A percentile compares a stretch with the other conserved stretches of the same genome.
Conservation (phyloP, 2,113 vertebrate species). For the Garra rufa region DNA sequence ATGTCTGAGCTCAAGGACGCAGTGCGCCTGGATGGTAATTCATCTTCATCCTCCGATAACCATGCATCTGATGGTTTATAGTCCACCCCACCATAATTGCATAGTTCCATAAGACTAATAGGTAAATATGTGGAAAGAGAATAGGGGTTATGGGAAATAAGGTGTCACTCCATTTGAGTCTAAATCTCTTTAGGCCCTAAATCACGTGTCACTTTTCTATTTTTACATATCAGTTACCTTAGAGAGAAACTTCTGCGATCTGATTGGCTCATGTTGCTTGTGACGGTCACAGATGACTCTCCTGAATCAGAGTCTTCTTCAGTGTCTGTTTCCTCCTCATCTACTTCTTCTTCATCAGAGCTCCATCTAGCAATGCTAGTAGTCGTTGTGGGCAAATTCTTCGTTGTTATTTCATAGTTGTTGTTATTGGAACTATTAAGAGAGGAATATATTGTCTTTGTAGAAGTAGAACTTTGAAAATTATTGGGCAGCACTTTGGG, state of each 20-base stretch:
- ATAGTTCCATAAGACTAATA: conserved; percentile 75
- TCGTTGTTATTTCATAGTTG: neutral
- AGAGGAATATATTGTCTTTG: neutral
- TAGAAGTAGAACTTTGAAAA: neutral
- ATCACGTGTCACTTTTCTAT: too few species aligned
- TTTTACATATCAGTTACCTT: conserved; percentile 73
- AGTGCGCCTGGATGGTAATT: conserved; percentile 54
- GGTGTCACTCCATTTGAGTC: too few species aligned
- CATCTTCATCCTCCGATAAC: conserved; percentile 50
- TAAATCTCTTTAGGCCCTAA: too few species aligned
- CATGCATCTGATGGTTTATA: conserved; percentile 62
- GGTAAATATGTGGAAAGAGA: neutral
- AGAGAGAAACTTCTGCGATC: conserved; percentile 75
- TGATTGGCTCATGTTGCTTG: conserved; percentile 76
- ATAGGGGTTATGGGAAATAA: neutral
- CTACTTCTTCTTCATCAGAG: conserved; percentile 51
- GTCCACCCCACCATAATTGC: conserved; percentile 75
- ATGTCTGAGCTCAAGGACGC: conserved; percentile 76
- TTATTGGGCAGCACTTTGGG: conserved; percentile 10
- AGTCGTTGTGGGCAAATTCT: conserved; percentile 36
- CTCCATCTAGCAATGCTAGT: conserved; percentile 67
- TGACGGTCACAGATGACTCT: conserved; percentile 76
- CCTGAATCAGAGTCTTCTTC: conserved; percentile 78
- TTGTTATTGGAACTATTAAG: conserved; percentile 38
- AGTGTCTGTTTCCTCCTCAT: conserved; percentile 63